Evolutionary conservation across 2,888 invertebrate genomes (phyloP).

Genomic region (Zelleria hepariella): DNA sequence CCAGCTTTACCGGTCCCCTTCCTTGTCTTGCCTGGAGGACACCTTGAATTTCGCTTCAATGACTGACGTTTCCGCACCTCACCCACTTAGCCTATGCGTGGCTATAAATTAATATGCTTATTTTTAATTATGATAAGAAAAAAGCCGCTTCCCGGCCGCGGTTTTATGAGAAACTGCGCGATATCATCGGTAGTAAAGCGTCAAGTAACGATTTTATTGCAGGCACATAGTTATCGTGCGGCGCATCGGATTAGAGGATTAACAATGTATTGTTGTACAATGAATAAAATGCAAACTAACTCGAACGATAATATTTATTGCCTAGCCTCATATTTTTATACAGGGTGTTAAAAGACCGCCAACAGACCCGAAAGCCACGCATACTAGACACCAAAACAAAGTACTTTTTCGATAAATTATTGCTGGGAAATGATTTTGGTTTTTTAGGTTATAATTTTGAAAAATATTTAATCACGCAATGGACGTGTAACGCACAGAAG

Average conservation of each 20-base stretch:
- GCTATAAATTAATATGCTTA: constrained; percentile 26
- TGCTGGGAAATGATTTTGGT: too few relatives aligned
- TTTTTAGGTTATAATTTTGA: too few relatives aligned
- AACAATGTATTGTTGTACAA: not conserved
- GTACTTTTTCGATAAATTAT: too few relatives aligned
- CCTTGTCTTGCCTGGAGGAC: too few relatives aligned
- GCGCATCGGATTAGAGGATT: not conserved
- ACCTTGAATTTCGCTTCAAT: not conserved
- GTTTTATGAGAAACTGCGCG: constrained; percentile 22
- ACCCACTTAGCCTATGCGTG: constrained; percentile 22
- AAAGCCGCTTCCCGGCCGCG: constrained; percentile 15
- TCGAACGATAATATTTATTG: not conserved
- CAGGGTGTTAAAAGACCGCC: not conserved
- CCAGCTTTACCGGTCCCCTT: too few relatives aligned
- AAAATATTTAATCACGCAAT: too few relatives aligned
- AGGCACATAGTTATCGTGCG: not conserved
- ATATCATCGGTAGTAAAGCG: constrained; percentile 36
- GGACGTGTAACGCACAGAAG: too few relatives aligned
- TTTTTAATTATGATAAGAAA: constrained; percentile 23
- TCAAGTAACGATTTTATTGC: constrained; percentile 19
- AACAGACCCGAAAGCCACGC: too few relatives aligned
- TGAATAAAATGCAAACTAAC: not conserved
- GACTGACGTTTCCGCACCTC: constrained; percentile 16
- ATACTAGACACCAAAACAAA: too few relatives aligned
- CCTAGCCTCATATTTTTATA: not conserved